Conservation (phyloP, 2,797 vertebrate genomes). For the Gouania willdenowi region DNA sequence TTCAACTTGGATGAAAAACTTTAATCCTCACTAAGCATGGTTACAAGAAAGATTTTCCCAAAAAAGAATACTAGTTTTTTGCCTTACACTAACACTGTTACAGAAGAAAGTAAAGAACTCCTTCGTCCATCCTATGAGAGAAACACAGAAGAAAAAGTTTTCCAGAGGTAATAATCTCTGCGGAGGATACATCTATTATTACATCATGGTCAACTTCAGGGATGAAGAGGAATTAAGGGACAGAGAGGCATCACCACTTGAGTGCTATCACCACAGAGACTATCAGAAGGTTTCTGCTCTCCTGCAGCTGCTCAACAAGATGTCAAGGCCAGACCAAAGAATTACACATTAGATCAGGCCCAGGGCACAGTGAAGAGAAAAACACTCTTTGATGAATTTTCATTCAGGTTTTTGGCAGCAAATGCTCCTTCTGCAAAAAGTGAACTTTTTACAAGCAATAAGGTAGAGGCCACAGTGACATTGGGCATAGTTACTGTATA, state of each 20-base stretch:
- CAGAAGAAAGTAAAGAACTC: constrained; percentile 30
- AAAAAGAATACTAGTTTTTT: constrained; percentile 56
- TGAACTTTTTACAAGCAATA: no score
- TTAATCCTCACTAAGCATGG: constrained; percentile 44
- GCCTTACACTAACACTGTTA: constrained; percentile 16
- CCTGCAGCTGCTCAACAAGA: constrained; percentile 32
- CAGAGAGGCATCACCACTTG: constrained; percentile 19
- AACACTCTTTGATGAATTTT: neutral
- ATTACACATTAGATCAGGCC: constrained; percentile 35
- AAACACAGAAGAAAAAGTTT: constrained; percentile 51
- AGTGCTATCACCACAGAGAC: constrained; percentile 27
- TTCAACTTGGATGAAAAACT: constrained; percentile 45
- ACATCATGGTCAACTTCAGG: constrained; percentile 67
- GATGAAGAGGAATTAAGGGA: constrained; percentile 41
- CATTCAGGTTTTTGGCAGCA: constrained; percentile 25
- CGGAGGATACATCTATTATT: constrained; percentile 64
- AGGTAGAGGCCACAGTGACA: no score
- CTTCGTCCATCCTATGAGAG: constrained; percentile 41
- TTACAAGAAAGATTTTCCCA: constrained; percentile 39
- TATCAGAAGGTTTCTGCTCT: constrained; percentile 34
- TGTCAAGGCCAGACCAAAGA: constrained; percentile 43
- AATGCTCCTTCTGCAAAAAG: constrained; percentile 12
- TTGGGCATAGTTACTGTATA: no score
- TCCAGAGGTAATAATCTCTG: constrained; percentile 63
- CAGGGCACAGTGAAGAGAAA: neutral